These are phyloP conservation scores for Chymomyza fuscimana DNA, from an alignment of 2,888 invertebrate species.

Conservation along the genomic window DNA sequence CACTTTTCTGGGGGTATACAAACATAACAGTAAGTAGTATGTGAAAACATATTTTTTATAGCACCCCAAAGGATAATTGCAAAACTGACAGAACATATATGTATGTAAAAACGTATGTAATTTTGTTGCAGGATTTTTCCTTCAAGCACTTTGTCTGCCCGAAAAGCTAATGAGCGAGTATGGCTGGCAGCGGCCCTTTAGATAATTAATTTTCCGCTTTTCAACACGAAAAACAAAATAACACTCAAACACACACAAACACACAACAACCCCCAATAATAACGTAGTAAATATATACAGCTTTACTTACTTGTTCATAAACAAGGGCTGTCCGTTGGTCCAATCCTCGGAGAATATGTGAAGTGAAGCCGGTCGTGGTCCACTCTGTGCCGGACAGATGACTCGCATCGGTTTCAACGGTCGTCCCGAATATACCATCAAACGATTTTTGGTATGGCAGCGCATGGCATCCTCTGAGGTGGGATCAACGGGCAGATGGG, in stretches of 20 bases:
- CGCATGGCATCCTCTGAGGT: slow-evolving; percentile 83
- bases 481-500: slow-evolving; percentile 85
- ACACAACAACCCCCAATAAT: neutral
- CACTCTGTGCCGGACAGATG: slow-evolving; percentile 87
- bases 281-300: slow-evolving; percentile 16
- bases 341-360: slow-evolving; percentile 91
- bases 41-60: slow-evolving; percentile 69
- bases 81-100: slow-evolving; percentile 33
- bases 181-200: slow-evolving; percentile 43
- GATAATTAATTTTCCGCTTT: slow-evolving; percentile 66
- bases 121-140: neutral
- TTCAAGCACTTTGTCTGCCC: slow-evolving; percentile 16
- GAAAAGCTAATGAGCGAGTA: slow-evolving; percentile 17
- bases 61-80: slow-evolving; percentile 67
- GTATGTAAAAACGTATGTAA: neutral
- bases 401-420: slow-evolving; percentile 82
- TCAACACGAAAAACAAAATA: slow-evolving; percentile 41
- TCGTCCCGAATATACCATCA: slow-evolving; percentile 89
- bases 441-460: slow-evolving; percentile 88
- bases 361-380: slow-evolving; percentile 84
- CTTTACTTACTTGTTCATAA: slow-evolving; percentile 78
- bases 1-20: neutral
- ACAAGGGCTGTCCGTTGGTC: slow-evolving; percentile 80
- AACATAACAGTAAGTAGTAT: neutral
- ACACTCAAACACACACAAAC: too few species aligned